These are phyloP conservation scores for Galerucella nymphaeae DNA, from an alignment of 2,888 invertebrate species.

Conservation along the genomic window DNA sequence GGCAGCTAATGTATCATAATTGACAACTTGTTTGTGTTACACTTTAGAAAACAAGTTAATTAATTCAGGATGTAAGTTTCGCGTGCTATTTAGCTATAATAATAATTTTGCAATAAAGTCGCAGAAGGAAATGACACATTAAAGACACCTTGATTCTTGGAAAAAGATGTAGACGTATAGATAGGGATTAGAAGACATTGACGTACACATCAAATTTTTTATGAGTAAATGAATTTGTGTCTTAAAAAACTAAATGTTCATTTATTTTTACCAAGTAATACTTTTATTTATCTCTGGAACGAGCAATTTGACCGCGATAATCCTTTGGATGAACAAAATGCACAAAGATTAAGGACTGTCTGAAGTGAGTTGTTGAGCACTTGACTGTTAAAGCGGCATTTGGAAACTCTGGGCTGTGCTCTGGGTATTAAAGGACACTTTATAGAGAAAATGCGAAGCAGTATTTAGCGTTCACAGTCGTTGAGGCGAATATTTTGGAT, in stretches of 20 bases:
- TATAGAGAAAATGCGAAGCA: slow-evolving; percentile 7
- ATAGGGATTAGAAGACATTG: neutral
- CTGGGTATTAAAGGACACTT: slow-evolving; percentile 18
- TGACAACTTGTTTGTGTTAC: slow-evolving; percentile 2
- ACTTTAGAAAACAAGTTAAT: neutral
- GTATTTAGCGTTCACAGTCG: slow-evolving; percentile 8
- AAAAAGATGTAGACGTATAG: slow-evolving; percentile 5
- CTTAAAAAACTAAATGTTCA: too few species aligned
- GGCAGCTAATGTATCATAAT: neutral
- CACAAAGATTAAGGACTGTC: slow-evolving; percentile 25
- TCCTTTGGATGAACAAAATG: neutral
- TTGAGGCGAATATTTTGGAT: slow-evolving; percentile 15
- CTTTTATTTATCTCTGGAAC: neutral
- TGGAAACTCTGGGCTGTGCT: neutral
- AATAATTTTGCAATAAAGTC: slow-evolving; percentile 2
- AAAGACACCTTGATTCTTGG: slow-evolving; percentile 18
- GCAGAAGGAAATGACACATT: neutral
- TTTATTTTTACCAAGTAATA: neutral
- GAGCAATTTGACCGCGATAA: neutral
- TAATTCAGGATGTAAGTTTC: slow-evolving; percentile 12
- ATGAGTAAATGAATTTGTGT: too few species aligned
- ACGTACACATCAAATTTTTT: neutral
- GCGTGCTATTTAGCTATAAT: slow-evolving; percentile 9
- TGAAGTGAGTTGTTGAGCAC: slow-evolving; percentile 26
- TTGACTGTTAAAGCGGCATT: slow-evolving; percentile 5